Evolutionary conservation across 1,140 invertebrate species (phyloP).

Genomic region (Andrena cerasifolii): DNA sequence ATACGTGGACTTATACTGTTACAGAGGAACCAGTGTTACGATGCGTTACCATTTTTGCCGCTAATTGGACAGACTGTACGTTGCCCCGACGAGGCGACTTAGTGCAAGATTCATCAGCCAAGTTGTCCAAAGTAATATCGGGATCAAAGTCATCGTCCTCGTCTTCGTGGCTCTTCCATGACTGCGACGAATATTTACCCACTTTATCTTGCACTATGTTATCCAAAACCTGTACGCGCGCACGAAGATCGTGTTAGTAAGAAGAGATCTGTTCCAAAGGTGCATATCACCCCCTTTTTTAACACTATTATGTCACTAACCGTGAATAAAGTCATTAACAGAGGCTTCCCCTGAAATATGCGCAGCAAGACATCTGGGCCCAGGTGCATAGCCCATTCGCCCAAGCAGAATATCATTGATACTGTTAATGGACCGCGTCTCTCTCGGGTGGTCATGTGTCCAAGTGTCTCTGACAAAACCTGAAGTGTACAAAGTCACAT

Average conservation of each 20-base stretch:
- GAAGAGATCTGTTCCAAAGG: slow-evolving; percentile 59
- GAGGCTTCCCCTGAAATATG: slow-evolving; percentile 81
- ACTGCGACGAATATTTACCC: slow-evolving; percentile 70
- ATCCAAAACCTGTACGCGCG: slow-evolving; percentile 73
- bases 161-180: slow-evolving; percentile 67
- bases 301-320: slow-evolving; percentile 72
- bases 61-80: slow-evolving; percentile 84
- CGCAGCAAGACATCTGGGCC: slow-evolving; percentile 80
- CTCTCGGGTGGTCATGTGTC: slow-evolving; percentile 81
- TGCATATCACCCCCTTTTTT: neutral
- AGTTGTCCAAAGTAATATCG: slow-evolving; percentile 87
- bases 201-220: slow-evolving; percentile 78
- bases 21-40: neutral
- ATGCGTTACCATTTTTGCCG: slow-evolving; percentile 85
- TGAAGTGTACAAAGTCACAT: slow-evolving; percentile 62
- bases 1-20: neutral
- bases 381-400: slow-evolving; percentile 95
- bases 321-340: slow-evolving; percentile 86
- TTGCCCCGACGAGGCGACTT: slow-evolving; percentile 80
- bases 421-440: slow-evolving; percentile 86
- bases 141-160: slow-evolving; percentile 87
- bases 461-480: slow-evolving; percentile 85
- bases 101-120: slow-evolving; percentile 81
- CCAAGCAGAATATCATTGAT: slow-evolving; percentile 93
- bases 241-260: neutral